Percentiles rank a stretch among this genome's conserved stretches.
Conservation (phyloP, 2,113 vertebrate genomes). For the Progne subis region DNA sequence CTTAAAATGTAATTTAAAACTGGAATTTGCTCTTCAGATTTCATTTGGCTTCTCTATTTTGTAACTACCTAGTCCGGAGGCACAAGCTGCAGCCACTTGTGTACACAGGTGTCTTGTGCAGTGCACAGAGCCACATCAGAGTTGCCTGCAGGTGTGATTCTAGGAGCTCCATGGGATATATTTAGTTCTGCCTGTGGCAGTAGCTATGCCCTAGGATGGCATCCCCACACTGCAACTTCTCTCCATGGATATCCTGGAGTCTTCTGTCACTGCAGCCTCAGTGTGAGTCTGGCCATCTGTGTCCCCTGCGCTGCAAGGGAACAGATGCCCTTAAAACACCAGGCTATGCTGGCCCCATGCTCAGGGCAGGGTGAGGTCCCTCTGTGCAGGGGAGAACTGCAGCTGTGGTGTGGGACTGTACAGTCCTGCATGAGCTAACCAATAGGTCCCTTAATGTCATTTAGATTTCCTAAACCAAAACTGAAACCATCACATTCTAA, state of each 20-base stretch:
- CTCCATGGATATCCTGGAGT: not conserved
- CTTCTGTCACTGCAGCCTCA: not conserved
- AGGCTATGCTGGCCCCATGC: not conserved
- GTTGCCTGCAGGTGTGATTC: not conserved
- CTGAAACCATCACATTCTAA: not conserved
- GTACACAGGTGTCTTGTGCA: accelerated
- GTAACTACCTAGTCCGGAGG: not conserved
- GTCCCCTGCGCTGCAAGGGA: not conserved
- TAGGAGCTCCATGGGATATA: not conserved
- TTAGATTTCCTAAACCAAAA: not conserved
- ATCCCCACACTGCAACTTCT: not conserved
- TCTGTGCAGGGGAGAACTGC: not conserved
- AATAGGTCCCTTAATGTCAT: not conserved
- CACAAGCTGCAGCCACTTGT: not conserved
- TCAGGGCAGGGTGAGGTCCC: not conserved
- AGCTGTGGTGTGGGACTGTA: not conserved
- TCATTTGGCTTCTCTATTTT: not conserved
- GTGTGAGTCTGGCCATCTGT: not conserved
- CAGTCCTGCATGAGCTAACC: accelerated
- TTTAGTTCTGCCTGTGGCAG: not conserved
- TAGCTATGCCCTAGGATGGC: not conserved
- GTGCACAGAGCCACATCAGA: accelerated
- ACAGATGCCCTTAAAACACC: not conserved
- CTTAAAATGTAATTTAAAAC: not conserved
- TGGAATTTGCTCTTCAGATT: not conserved